Conservation (phyloP, 2,113 vertebrate genomes). For the Hemiprocne comata region DNA sequence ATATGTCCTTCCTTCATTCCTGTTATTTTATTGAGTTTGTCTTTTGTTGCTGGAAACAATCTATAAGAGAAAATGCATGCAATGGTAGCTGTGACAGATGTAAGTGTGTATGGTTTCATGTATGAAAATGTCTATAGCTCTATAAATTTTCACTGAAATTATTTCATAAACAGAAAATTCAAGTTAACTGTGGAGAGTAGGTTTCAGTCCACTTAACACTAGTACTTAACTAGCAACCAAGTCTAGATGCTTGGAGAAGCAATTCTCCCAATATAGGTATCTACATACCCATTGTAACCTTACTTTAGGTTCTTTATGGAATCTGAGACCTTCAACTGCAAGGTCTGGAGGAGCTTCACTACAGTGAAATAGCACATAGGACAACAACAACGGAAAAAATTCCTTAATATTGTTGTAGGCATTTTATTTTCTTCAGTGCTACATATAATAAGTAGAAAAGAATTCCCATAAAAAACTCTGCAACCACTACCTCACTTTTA, state of each 20-base stretch:
- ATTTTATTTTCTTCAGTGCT: background rate
- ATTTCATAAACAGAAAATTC: background rate
- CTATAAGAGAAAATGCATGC: background rate
- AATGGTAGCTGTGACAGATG: background rate
- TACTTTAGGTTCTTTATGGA: background rate
- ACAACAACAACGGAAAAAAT: background rate
- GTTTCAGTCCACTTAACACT: background rate
- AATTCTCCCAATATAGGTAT: background rate
- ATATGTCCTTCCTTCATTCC: background rate
- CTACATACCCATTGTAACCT: background rate
- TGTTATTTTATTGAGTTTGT: background rate
- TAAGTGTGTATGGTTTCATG: background rate
- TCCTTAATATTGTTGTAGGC: background rate
- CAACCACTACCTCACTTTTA: background rate
- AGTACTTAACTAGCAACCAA: background rate
- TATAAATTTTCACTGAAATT: background rate
- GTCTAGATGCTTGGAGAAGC: background rate
- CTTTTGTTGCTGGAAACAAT: background rate
- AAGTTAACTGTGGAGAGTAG: background rate
- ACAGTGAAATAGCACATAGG: background rate
- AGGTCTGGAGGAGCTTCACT: background rate
- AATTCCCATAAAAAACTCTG: background rate
- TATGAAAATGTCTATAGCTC: background rate
- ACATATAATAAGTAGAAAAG: background rate
- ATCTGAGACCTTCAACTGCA: background rate